Conservation (phyloP, 2,888 invertebrate genomes). For the Melieria omissa region DNA sequence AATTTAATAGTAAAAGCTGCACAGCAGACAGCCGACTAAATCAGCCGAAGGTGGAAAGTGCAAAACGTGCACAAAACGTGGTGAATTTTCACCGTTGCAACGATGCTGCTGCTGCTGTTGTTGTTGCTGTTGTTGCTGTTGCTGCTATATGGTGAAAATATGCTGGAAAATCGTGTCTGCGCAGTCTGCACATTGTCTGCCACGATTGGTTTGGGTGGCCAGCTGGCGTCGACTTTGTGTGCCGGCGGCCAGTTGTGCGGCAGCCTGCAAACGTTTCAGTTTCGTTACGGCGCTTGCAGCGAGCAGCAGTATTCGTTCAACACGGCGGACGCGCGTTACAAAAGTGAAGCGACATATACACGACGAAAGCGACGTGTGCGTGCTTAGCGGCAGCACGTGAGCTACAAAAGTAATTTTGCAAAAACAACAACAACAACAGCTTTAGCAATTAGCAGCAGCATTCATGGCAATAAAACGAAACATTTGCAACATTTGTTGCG, state of each 20-base stretch:
- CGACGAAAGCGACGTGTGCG: neutral
- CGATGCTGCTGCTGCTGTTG: neutral
- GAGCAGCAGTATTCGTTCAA: neutral
- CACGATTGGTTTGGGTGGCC: too few relatives aligned
- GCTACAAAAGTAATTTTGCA: neutral
- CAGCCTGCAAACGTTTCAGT: slow-evolving; percentile 28
- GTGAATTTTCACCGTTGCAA: slow-evolving; percentile 25
- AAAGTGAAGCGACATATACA: neutral
- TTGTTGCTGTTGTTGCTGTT: too few relatives aligned
- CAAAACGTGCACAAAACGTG: neutral
- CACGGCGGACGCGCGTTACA: neutral
- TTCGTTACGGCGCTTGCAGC: slow-evolving; percentile 18
- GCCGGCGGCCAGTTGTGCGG: slow-evolving; percentile 20
- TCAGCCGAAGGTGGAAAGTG: neutral
- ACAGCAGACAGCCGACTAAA: neutral
- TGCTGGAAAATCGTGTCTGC: too few relatives aligned
- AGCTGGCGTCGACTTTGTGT: too few relatives aligned
- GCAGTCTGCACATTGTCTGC: too few relatives aligned
- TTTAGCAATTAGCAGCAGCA: too few relatives aligned
- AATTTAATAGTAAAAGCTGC: neutral
- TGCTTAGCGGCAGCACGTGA: slow-evolving; percentile 3
- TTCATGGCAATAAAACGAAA: too few relatives aligned
- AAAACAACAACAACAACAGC: neutral
- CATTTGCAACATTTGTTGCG: too few relatives aligned
- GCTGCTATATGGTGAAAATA: too few relatives aligned